phyloP scores from a whole-genome alignment of 2,888 invertebrate genomes.

The Biston betularia region DNA sequence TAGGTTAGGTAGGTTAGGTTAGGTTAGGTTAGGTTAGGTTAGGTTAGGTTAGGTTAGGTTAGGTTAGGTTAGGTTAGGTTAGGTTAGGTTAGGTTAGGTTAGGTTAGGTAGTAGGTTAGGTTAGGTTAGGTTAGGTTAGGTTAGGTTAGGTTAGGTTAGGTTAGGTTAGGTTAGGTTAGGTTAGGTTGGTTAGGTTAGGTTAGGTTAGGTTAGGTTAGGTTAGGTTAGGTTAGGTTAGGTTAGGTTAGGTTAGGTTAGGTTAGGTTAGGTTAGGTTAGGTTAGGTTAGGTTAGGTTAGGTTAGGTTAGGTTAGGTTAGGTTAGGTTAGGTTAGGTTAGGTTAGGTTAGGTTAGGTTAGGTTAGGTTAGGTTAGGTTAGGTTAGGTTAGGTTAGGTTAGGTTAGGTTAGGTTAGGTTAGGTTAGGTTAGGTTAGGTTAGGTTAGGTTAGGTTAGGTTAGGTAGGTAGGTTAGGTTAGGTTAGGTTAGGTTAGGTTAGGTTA shows the following conservation, averaged over 20 bases:
- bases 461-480: no score
- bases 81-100: no score
- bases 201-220: conserved; percentile 39
- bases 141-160: conserved; percentile 29
- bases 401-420: conserved; percentile 32
- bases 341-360: conserved; percentile 37
- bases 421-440: conserved; percentile 27
- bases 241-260: conserved; percentile 40
- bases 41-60: no score
- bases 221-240: conserved; percentile 36
- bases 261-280: conserved; percentile 40
- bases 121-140: conserved; percentile 5
- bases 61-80: no score
- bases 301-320: conserved; percentile 47
- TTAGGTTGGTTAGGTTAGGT: no score
- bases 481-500: conserved; percentile 34
- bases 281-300: conserved; percentile 44
- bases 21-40: no score
- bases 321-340: conserved; percentile 44
- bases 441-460: conserved; percentile 32
- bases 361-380: conserved; percentile 35
- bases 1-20: no score
- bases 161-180: no score
- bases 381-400: conserved; percentile 36
- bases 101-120: no score